These are phyloP conservation scores for Vireo griseus DNA, from an alignment of 2,797 vertebrate genomes.

Conservation along the genomic window DNA sequence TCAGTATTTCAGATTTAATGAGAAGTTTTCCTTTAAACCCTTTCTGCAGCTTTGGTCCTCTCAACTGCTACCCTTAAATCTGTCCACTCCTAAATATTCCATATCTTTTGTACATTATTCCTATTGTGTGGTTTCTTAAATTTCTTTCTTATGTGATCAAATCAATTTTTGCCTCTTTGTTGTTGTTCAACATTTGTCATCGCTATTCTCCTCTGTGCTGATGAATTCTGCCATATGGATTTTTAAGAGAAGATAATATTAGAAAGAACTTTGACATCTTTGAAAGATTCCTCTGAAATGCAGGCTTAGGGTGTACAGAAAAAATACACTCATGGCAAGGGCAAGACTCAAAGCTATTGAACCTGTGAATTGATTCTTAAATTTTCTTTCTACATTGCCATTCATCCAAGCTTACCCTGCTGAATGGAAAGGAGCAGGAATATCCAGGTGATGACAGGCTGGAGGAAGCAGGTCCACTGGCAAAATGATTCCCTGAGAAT, in stretches of 20 bases:
- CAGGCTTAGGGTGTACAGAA: not conserved
- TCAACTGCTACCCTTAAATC: not conserved
- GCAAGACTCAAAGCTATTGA: not conserved
- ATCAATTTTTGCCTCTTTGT: not conserved
- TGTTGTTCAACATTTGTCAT: not conserved
- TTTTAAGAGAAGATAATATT: not conserved
- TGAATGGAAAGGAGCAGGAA: not conserved
- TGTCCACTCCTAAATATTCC: not conserved
- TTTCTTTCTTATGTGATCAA: not conserved
- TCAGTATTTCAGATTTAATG: not conserved
- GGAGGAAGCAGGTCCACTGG: not conserved
- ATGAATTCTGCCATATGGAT: not conserved
- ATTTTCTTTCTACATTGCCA: not conserved
- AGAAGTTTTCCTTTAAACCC: not conserved
- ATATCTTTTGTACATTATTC: not conserved
- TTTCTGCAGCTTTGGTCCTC: not conserved
- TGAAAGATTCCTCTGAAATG: not conserved
- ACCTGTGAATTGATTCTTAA: not conserved
- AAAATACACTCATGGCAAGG: not conserved
- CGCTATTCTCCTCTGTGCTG: not conserved
- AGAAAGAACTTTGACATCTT: not conserved
- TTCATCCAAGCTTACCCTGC: not conserved
- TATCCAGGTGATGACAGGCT: not conserved
- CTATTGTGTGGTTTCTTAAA: not conserved
- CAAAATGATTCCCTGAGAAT: not conserved